These are phyloP conservation scores for Amiota communis DNA, from an alignment of 2,888 invertebrate genomes.

Conservation along the genomic window DNA sequence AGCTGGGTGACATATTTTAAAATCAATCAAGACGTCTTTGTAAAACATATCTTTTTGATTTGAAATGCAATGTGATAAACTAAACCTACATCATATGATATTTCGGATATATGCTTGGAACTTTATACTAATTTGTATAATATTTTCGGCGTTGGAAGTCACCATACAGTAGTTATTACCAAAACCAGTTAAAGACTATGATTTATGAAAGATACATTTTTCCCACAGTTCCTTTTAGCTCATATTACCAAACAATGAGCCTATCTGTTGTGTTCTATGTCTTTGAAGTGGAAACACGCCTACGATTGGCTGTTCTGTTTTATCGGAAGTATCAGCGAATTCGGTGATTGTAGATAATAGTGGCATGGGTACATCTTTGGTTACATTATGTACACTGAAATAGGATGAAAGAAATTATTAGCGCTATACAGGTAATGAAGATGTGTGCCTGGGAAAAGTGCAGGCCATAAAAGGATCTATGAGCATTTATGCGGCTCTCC, in stretches of 20 bases:
- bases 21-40: too few species aligned
- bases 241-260: conserved; percentile 76
- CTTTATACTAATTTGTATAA: conserved; percentile 66
- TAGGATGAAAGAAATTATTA: conserved; percentile 89
- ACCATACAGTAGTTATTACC: conserved; percentile 63
- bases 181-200: not conserved
- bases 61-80: conserved; percentile 64
- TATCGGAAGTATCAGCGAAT: conserved; percentile 81
- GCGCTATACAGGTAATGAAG: conserved; percentile 88
- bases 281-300: conserved; percentile 80
- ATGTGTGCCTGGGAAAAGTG: conserved; percentile 92
- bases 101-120: conserved; percentile 72
- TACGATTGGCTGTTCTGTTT: conserved; percentile 81
- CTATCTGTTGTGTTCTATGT: conserved; percentile 81
- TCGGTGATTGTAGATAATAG: conserved; percentile 87
- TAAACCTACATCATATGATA: conserved; percentile 72
- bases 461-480: conserved; percentile 79
- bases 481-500: conserved; percentile 80
- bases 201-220: not conserved
- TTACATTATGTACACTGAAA: conserved; percentile 76
- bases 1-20: too few species aligned
- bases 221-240: conserved; percentile 77
- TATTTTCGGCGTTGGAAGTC: conserved; percentile 68
- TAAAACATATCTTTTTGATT: too few species aligned
- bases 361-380: conserved; percentile 78